Percentiles rank a stretch among this genome's conserved stretches.
Evolutionary conservation across 1,140 invertebrate species (phyloP).

Genomic region (Drosophila subobscura): DNA sequence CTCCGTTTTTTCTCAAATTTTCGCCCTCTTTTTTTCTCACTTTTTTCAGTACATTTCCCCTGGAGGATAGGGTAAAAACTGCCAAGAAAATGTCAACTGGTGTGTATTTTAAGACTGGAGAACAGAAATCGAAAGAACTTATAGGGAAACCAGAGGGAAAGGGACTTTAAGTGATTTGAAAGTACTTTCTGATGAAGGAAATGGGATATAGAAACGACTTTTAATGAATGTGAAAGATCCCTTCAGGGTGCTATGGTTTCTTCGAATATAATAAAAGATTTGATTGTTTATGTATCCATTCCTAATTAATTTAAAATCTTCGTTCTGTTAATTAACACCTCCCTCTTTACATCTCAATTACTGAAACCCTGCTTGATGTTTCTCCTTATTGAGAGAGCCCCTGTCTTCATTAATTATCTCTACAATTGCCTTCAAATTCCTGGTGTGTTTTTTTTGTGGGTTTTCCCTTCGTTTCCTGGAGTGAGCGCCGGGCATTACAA

Average conservation of each 20-base stretch:
- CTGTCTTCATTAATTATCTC: too few relatives aligned
- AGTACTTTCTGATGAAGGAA: too few relatives aligned
- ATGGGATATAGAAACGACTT: not conserved
- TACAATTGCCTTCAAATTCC: too few relatives aligned
- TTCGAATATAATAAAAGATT: too few relatives aligned
- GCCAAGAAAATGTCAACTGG: conserved; percentile 60
- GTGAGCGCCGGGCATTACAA: not conserved
- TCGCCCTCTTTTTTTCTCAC: conserved; percentile 2
- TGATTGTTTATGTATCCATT: too few relatives aligned
- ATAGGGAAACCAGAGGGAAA: not conserved
- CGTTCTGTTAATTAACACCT: too few relatives aligned
- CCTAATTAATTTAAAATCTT: too few relatives aligned
- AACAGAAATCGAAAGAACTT: not conserved
- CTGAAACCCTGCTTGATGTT: too few relatives aligned
- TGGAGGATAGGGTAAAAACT: conserved; percentile 37
- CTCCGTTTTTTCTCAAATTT: conserved; percentile 17
- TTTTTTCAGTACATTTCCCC: conserved; percentile 27
- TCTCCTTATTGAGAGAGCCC: too few relatives aligned
- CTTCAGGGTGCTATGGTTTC: too few relatives aligned
- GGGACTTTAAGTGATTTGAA: not conserved
- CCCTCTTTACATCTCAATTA: too few relatives aligned
- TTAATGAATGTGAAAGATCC: not conserved
- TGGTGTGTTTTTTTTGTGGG: not conserved
- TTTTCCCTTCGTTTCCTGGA: not conserved
- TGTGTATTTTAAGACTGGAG: conserved; percentile 34